Conservation (phyloP, 2,113 vertebrate genomes). For the Festucalex cinctus region DNA sequence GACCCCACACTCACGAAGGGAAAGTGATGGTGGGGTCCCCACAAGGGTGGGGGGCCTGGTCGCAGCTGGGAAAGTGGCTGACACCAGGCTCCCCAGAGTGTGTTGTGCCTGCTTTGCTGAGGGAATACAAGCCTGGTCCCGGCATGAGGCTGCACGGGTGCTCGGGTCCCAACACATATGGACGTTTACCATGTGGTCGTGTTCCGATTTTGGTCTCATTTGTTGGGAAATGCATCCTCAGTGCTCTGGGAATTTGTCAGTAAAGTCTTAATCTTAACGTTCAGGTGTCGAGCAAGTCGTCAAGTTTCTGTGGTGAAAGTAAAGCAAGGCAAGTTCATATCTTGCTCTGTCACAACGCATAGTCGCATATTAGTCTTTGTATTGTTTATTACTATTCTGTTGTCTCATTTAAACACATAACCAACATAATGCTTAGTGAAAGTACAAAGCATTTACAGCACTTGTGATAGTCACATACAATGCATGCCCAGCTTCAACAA, state of each 20-base stretch:
- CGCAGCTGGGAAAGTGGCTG: constrained; percentile 57
- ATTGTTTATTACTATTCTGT: too few relatives aligned
- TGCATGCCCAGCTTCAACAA: too few relatives aligned
- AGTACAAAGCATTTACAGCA: too few relatives aligned
- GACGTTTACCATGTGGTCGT: constrained; percentile 18
- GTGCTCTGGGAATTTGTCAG: constrained; percentile 31
- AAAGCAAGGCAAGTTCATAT: too few relatives aligned
- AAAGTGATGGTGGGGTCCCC: constrained; percentile 16
- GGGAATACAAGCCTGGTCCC: constrained; percentile 32
- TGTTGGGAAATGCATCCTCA: constrained; percentile 18
- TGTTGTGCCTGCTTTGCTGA: constrained; percentile 40
- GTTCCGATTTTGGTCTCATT: constrained; percentile 1
- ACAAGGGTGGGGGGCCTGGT: constrained; percentile 17
- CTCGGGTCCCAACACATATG: constrained; percentile 32
- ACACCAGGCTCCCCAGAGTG: constrained; percentile 55
- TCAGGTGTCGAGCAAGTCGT: too few relatives aligned
- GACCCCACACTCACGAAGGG: constrained; percentile 16
- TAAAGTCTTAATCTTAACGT: background rate
- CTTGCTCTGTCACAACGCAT: too few relatives aligned
- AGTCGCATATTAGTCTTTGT: too few relatives aligned
- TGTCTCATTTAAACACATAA: too few relatives aligned
- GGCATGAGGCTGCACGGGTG: constrained; percentile 27
- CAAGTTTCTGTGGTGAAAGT: too few relatives aligned
- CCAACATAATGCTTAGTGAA: too few relatives aligned
- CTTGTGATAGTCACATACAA: too few relatives aligned